These are phyloP conservation scores for Morone chrysops DNA, from an alignment of 2,113 vertebrate genomes.

Conservation along the genomic window DNA sequence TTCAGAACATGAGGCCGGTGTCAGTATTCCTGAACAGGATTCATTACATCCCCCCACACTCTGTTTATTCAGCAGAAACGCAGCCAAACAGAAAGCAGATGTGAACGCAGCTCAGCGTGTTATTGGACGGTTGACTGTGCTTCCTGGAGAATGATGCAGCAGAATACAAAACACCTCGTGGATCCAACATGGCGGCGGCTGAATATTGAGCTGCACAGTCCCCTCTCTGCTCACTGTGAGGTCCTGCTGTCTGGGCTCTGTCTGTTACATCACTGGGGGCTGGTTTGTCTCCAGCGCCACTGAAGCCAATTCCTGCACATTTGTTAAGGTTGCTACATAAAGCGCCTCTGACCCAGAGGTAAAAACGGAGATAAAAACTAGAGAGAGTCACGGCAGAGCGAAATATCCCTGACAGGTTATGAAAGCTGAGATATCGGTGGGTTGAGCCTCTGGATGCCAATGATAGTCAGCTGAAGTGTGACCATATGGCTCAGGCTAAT, in stretches of 20 bases:
- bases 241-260: not conserved
- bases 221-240: not conserved
- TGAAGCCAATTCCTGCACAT: constrained; percentile 13
- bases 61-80: constrained; percentile 51
- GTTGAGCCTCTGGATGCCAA: not conserved
- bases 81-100: constrained; percentile 45
- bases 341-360: constrained; percentile 8
- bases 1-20: not conserved
- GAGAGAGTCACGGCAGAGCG: constrained; percentile 1
- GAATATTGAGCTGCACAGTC: not conserved
- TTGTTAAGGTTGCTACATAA: constrained; percentile 21
- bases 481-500: constrained; percentile 31
- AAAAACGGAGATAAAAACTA: not conserved
- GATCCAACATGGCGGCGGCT: constrained; percentile 29
- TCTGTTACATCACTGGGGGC: not conserved
- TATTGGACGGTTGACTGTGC: constrained; percentile 10
- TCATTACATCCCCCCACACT: constrained; percentile 5
- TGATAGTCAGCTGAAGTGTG: constrained; percentile 18
- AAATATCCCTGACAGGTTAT: constrained; percentile 13
- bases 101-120: constrained; percentile 36
- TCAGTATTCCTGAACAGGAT: constrained; percentile 18
- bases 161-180: constrained; percentile 31
- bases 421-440: not conserved
- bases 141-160: constrained; percentile 43
- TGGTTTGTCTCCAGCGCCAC: not conserved